Conservation (phyloP, 2,797 vertebrate species). For the Euphonia xanthogaster region DNA sequence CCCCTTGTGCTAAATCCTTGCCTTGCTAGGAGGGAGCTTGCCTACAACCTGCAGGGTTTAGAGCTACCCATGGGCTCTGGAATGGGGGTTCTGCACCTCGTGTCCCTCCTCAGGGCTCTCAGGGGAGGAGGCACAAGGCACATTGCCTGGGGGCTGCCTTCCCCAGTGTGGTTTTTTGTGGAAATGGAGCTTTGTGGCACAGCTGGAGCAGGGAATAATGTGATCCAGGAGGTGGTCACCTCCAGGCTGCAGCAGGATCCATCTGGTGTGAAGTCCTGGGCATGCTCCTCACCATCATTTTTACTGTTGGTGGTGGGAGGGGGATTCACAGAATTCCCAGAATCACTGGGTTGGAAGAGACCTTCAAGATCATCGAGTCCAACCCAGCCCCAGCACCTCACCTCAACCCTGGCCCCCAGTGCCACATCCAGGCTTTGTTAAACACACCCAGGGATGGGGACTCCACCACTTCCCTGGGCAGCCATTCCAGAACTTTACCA, state of each 20-base stretch:
- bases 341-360: not conserved
- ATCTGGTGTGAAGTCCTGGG: not conserved
- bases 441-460: not conserved
- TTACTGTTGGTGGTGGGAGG: rapidly evolving
- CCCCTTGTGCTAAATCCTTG: not conserved
- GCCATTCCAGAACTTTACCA: not conserved
- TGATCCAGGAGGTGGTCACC: not conserved
- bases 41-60: not conserved
- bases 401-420: not conserved
- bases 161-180: not conserved
- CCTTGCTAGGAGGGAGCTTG: not conserved
- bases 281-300: not conserved
- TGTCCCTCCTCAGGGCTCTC: not conserved
- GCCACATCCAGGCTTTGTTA: not conserved
- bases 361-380: rapidly evolving
- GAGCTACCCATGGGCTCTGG: not conserved
- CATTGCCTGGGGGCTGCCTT: not conserved
- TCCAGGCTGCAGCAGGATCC: not conserved
- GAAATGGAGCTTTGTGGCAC: not conserved
- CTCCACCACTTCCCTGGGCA: not conserved
- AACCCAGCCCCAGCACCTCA: not conserved
- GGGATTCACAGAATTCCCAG: not conserved
- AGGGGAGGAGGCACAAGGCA: not conserved
- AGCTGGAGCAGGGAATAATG: not conserved
- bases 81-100: not conserved